Conservation (phyloP, 1,140 invertebrate genomes). For the Achroia grisella region DNA sequence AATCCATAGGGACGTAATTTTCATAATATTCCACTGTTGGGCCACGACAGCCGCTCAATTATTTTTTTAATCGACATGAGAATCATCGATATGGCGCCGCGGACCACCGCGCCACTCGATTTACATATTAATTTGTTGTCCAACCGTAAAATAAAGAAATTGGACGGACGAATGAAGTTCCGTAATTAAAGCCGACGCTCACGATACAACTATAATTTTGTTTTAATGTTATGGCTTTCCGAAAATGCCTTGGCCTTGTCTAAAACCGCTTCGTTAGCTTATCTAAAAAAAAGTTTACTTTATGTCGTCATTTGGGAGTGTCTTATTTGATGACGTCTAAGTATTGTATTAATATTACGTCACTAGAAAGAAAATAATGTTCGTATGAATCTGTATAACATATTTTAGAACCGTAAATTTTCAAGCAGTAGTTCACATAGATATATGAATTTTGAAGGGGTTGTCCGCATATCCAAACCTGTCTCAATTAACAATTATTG, state of each 20-base stretch:
- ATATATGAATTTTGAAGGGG: too few species aligned
- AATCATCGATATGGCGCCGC: conserved; percentile 33
- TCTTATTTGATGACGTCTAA: not conserved
- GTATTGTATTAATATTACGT: too few species aligned
- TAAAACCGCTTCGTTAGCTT: conserved; percentile 40
- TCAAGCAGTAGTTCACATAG: too few species aligned
- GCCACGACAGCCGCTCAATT: conserved; percentile 15
- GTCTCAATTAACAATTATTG: too few species aligned
- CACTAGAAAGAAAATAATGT: too few species aligned
- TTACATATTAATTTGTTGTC: conserved; percentile 69
- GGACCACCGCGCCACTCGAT: conserved; percentile 57
- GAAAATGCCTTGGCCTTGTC: conserved; percentile 20
- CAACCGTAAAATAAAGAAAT: conserved; percentile 69
- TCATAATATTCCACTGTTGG: conserved; percentile 3
- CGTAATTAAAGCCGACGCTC: conserved; percentile 48
- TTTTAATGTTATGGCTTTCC: conserved; percentile 53
- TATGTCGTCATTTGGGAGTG: conserved; percentile 12
- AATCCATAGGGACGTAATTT: conserved; percentile 10
- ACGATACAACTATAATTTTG: conserved; percentile 47
- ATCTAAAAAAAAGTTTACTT: conserved; percentile 2
- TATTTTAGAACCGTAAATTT: too few species aligned
- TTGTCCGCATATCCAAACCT: too few species aligned
- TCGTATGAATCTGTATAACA: too few species aligned
- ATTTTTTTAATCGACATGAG: conserved; percentile 47
- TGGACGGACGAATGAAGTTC: conserved; percentile 47